Base-by-base conservation (phyloP, 1,140 invertebrate species). In the Psilanteris sp. region DNA sequence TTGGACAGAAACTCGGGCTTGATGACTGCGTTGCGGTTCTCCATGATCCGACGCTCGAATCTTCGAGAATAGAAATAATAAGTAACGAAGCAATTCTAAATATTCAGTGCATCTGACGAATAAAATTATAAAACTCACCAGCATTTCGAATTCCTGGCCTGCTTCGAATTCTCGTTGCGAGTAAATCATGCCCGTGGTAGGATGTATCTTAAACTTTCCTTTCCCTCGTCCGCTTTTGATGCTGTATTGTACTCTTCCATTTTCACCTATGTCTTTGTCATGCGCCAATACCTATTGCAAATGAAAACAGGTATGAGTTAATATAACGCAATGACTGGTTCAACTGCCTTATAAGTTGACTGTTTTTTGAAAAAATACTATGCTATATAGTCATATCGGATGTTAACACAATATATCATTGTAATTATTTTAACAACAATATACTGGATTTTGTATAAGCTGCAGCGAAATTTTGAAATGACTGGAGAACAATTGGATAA, bases 11-110 rank as follows among this genome's bases (percentile, higher is more conserved):
- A 96, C 93, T 52, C 93, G 90, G 43, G 93, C 90, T 41, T 92
- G 91, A 77, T 92, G 90, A 79, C 92, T 92, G 67, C 91, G 92
- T 57, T 92, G 90, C 1, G 92, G 92, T 24, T 89, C 86, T 0
- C 95, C 96, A 76, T 91, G 91, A 88, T 97, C 96, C 48, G 92
- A 92, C 2, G 95, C 96, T 81, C 92, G 92, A 27, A 97, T 93
- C 93, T 95, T 11, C 0, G 48, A 41, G 4, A 34, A 18, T 1
- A 43, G 18, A 9, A 9, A 3, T 10, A 34, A 34, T 34, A 14
- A 34, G 6, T 8, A 27, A 27, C 26, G 5, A 3, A 27, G 1
- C 26, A 27, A 27, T 27, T n/a, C n/a, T n/a, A n/a, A n/a, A n/a
- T n/a, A n/a, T n/a, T n/a, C n/a, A n/a, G 5, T 20, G 5, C 18